These are phyloP conservation scores for Aplysina aerophoba DNA, from an alignment of 37 sponge, comb jelly and placozoan genomes.

Conservation along the genomic window DNA sequence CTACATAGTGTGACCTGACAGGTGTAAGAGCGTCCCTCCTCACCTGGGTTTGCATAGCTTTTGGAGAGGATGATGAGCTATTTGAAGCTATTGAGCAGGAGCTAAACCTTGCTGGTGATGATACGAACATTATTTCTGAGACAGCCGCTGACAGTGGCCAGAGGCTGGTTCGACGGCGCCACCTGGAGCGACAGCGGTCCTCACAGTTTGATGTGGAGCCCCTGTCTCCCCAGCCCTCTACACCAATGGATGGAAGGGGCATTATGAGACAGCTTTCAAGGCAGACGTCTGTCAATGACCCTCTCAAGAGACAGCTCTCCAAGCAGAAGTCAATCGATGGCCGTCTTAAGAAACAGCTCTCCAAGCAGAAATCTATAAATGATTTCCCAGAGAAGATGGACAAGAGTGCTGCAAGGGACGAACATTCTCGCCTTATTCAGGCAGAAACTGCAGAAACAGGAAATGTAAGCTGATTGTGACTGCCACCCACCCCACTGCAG, in stretches of 20 bases:
- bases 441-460: conserved; percentile 69
- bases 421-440: conserved; percentile 37
- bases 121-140: not conserved
- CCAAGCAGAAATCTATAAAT: conserved; percentile 4
- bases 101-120: not conserved
- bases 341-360: not conserved
- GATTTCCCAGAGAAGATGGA: not conserved
- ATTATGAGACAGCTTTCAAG: conserved; percentile 12
- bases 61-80: not conserved
- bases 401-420: not conserved
- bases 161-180: not conserved
- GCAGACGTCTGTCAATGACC: conserved; percentile 25
- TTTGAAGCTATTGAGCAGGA: conserved; percentile 25
- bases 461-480: conserved; percentile 47
- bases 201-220: not conserved
- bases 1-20: no score
- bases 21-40: no score
- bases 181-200: conserved; percentile 12
- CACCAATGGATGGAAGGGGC: no score
- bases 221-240: not conserved
- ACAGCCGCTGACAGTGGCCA: not conserved
- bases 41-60: not conserved
- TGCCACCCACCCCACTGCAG: no score
- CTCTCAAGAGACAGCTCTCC: conserved; percentile 1
- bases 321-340: conserved; percentile 29